Evolutionary conservation across 2,888 invertebrate genomes (phyloP).

Genomic region (Achlya flavicornis): DNA sequence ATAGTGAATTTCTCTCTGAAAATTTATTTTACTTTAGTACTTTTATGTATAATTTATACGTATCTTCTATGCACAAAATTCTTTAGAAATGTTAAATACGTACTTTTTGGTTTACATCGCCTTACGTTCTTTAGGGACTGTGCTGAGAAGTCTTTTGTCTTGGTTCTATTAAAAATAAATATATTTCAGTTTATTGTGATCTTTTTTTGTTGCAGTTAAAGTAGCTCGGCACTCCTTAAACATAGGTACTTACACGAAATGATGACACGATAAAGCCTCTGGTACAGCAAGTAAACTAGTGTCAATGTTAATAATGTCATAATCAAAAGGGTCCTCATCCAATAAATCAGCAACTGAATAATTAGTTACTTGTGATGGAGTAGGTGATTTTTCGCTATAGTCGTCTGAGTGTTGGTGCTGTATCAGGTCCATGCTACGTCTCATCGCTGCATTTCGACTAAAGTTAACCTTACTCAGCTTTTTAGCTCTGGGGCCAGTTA

Average conservation of each 20-base stretch:
- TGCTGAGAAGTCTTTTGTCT: background rate
- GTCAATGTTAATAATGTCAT: conserved; percentile 76
- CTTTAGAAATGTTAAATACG: conserved; percentile 7
- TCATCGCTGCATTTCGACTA: conserved; percentile 28
- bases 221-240: no score
- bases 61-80: background rate
- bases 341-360: conserved; percentile 47
- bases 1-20: conserved; percentile 37
- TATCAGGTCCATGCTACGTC: conserved; percentile 41
- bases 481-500: conserved; percentile 16
- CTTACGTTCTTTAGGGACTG: background rate
- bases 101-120: conserved; percentile 14
- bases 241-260: conserved; percentile 43
- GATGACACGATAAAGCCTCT: conserved; percentile 34
- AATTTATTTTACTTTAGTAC: background rate
- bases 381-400: conserved; percentile 46
- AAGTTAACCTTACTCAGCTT: conserved; percentile 56
- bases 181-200: background rate
- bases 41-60: background rate
- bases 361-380: conserved; percentile 31
- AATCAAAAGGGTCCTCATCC: conserved; percentile 73
- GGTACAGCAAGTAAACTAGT: conserved; percentile 49
- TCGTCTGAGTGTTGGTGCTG: conserved; percentile 52
- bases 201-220: background rate
- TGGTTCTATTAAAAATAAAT: background rate